These are phyloP conservation scores for Crocidura indochinensis DNA, from an alignment of 2,797 vertebrate genomes.

Conservation along the genomic window DNA sequence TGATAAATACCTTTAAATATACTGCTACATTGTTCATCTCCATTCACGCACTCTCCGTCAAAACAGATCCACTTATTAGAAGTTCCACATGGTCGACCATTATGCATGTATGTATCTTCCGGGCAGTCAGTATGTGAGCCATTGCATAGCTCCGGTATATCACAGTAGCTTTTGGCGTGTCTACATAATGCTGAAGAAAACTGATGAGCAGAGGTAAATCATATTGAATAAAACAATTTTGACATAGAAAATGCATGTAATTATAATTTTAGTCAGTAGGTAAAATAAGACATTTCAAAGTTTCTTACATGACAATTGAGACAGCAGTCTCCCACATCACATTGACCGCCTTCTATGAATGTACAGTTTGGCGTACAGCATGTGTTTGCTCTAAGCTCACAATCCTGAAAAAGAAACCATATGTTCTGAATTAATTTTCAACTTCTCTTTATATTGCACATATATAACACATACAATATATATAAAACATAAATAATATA, in stretches of 20 bases:
- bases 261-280: background rate
- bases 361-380: background rate
- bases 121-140: no score
- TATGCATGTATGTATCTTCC: no score
- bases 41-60: accelerated
- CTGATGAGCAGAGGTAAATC: constrained; percentile 35
- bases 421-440: background rate
- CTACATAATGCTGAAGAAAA: background rate
- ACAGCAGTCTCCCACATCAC: background rate
- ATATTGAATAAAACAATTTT: constrained; percentile 5
- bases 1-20: constrained; percentile 62
- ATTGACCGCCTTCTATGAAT: accelerated
- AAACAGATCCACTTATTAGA: constrained; percentile 55
- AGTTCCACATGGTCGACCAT: background rate
- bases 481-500: no score
- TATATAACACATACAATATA: no score
- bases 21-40: accelerated
- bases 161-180: accelerated
- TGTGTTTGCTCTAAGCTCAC: accelerated
- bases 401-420: constrained; percentile 71
- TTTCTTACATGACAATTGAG: background rate
- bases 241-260: background rate
- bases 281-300: background rate
- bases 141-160: constrained; percentile 29
- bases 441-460: background rate